Conservation (phyloP, 2,888 invertebrate genomes). For the Xylota segnis region DNA sequence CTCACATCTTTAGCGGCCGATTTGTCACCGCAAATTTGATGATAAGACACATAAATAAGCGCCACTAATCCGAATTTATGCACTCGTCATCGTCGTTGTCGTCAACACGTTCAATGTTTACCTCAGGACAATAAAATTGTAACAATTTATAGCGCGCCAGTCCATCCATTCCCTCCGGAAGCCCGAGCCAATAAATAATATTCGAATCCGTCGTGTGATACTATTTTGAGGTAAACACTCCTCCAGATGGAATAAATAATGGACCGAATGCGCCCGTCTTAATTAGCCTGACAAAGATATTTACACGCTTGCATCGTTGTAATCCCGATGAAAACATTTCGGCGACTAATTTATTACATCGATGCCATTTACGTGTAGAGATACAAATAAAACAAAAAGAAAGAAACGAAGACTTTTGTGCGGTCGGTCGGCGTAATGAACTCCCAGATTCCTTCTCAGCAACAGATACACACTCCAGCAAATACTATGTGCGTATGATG, state of each 20-base stretch:
- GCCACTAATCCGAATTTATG: slow-evolving; percentile 70
- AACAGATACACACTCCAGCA: not conserved
- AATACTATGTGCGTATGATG: not conserved
- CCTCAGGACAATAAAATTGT: slow-evolving; percentile 34
- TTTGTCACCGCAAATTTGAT: slow-evolving; percentile 66
- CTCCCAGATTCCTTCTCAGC: slow-evolving; percentile 15
- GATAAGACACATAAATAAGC: slow-evolving; percentile 68
- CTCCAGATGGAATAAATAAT: slow-evolving; percentile 65
- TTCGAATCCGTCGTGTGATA: slow-evolving; percentile 59
- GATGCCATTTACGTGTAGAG: slow-evolving; percentile 16
- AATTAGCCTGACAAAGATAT: slow-evolving; percentile 65
- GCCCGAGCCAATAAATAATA: slow-evolving; percentile 62
- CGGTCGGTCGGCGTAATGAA: slow-evolving; percentile 25
- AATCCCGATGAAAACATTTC: slow-evolving; percentile 67
- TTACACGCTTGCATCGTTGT: slow-evolving; percentile 61
- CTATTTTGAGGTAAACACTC: slow-evolving; percentile 61
- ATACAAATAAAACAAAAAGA: slow-evolving; percentile 9
- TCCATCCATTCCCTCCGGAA: slow-evolving; percentile 22
- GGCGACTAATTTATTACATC: slow-evolving; percentile 62
- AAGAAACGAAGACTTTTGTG: not conserved
- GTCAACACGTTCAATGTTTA: slow-evolving; percentile 6
- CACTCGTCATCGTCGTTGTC: not conserved
- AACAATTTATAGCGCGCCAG: slow-evolving; percentile 44
- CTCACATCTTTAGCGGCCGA: slow-evolving; percentile 12
- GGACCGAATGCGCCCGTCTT: slow-evolving; percentile 53